Evolutionary conservation across 2,113 vertebrate species (phyloP).

Genomic region (Canis aureus): DNA sequence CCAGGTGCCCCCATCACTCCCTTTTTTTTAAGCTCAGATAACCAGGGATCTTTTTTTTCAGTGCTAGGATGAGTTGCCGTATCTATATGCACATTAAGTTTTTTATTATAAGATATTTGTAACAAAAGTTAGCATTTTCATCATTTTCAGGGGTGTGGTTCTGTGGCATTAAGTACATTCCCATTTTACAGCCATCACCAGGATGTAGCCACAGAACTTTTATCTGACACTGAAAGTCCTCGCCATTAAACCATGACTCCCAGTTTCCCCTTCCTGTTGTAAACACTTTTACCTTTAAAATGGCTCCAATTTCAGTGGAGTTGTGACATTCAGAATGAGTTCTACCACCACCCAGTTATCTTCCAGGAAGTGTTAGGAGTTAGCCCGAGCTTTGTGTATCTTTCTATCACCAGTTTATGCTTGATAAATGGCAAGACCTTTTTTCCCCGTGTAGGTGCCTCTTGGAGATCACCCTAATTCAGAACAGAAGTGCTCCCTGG

Average conservation of each 20-base stretch:
- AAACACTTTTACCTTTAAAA: background rate
- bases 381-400: background rate
- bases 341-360: background rate
- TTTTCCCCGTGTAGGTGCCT: background rate
- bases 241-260: background rate
- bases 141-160: background rate
- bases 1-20: too few relatives aligned
- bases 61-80: background rate
- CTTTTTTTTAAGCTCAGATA: background rate
- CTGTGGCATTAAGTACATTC: background rate
- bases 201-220: background rate
- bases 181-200: background rate
- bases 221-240: background rate
- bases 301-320: background rate
- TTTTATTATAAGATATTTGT: background rate
- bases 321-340: background rate
- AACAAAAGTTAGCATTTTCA: background rate
- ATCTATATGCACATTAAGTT: background rate
- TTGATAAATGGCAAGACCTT: background rate
- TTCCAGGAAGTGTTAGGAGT: background rate
- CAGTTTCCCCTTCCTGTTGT: background rate
- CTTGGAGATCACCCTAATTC: background rate
- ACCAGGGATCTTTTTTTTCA: background rate
- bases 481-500: background rate
- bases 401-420: background rate